Evolutionary conservation across 2,113 vertebrate genomes (phyloP), one percentile per base, ranked within the genome.

Genomic region (Petrocephalus microphthalmus): DNA sequence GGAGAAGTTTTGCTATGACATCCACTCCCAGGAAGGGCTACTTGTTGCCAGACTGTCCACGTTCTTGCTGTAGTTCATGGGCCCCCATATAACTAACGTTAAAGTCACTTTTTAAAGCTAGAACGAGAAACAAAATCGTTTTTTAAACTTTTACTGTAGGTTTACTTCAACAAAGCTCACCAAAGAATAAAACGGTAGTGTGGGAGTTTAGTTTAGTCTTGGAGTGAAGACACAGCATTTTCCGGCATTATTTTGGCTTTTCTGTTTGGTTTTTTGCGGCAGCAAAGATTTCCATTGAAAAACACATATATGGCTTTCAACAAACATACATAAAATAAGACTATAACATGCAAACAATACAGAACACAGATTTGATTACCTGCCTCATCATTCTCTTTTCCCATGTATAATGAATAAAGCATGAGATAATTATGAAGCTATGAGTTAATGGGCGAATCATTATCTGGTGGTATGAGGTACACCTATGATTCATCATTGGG

Each of bases 391-490:
- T 1, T 19, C 71, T 42, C 71, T 1, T 20, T 15, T 78, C 33
- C 1, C 71, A 78, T 78, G 15, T 78, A 83, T 83, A n/a, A 83
- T 45, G 37, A 45, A 47, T 83, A 83, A 83, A 49, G 45, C 45
- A 83, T 49, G 81, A 83, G 81, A 42, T 83, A 83, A 83, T 83
- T 49, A 83, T 49, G 60, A 67, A 67, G 37, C 20, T 37, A 83
- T 83, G 71, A 78, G 71, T 83, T 83, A 83, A 83, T 83, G 81
- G 13, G 33, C 5, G 81, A 49, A 45, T 83, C 81, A 83, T 83
- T 83, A 47, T 49, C 45, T 83, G 81, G 81, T 83, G 45, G 81
- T 47, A 83, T 49, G 81, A 49, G 81, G 81, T 83, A 47, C 7
- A 83, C 8, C 20, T 83, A 49, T 83, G 42, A 83, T 47, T 45